A percentile compares a stretch with the other conserved stretches of the same genome.
These are phyloP conservation scores for Trichopria drosophilae DNA, from an alignment of 2,888 invertebrate species.

Conservation along the genomic window DNA sequence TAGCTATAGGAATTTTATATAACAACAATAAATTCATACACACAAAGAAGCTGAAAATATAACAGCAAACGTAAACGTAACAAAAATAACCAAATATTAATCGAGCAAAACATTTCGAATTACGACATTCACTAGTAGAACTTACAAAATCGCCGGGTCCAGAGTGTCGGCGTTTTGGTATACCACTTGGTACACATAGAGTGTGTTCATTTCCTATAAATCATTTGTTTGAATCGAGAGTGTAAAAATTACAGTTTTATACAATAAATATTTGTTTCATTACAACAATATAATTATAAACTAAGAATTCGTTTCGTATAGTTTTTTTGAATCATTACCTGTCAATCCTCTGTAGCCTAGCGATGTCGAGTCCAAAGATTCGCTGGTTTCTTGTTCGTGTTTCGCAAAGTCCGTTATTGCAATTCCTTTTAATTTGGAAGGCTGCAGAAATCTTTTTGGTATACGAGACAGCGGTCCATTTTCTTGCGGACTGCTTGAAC, in stretches of 20 bases:
- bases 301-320: too few relatives aligned
- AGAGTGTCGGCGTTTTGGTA: constrained; percentile 52
- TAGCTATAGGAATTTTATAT: too few relatives aligned
- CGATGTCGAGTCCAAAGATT: constrained; percentile 74
- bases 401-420: constrained; percentile 75
- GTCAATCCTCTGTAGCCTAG: constrained; percentile 78
- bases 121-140: constrained; percentile 41
- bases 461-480: constrained; percentile 68
- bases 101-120: constrained; percentile 16
- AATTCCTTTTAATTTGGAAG: constrained; percentile 77
- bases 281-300: not conserved
- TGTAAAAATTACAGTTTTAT: too few relatives aligned
- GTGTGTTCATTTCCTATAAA: constrained; percentile 55
- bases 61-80: too few relatives aligned
- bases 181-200: constrained; percentile 50
- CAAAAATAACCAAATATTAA: not conserved
- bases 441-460: constrained; percentile 80
- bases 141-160: constrained; percentile 57
- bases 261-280: too few relatives aligned
- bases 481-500: constrained; percentile 67
- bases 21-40: too few relatives aligned
- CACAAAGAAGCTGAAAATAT: too few relatives aligned
- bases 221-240: too few relatives aligned
- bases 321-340: too few relatives aligned
- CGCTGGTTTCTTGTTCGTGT: constrained; percentile 72